Percentiles rank a stretch among this genome's conserved stretches.
These are phyloP conservation scores for Scophthalmus maximus DNA, from an alignment of 2,113 vertebrate genomes.

Conservation along the genomic window DNA sequence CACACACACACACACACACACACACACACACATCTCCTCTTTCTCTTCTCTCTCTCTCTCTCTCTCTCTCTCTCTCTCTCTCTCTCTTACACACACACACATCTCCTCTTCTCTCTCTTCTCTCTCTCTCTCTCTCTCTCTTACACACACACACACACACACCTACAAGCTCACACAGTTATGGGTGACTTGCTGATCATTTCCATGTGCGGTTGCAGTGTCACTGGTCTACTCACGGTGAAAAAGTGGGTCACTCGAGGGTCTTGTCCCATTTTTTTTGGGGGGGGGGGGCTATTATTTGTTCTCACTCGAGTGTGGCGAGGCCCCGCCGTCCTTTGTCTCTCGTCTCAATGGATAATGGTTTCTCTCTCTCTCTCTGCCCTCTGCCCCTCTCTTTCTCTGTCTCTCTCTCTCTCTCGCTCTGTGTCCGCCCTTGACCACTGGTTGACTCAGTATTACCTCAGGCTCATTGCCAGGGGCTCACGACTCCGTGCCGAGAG, in stretches of 20 bases:
- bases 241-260: constrained; percentile 67
- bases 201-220: constrained; percentile 20
- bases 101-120: too few relatives aligned
- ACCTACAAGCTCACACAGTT: constrained; percentile 40
- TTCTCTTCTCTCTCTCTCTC: not conserved
- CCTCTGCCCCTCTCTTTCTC: not conserved
- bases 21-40: too few relatives aligned
- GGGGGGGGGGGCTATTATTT: constrained; percentile 64
- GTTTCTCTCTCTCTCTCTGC: constrained; percentile 5
- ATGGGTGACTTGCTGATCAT: constrained; percentile 44
- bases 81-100: too few relatives aligned
- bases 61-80: not conserved
- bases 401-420: not conserved
- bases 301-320: constrained; percentile 63
- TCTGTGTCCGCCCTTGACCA: constrained; percentile 54
- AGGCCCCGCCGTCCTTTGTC: constrained; percentile 57
- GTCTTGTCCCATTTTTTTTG: constrained; percentile 49
- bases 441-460: constrained; percentile 57
- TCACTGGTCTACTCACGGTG: constrained; percentile 36
- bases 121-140: too few relatives aligned
- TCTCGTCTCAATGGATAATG: constrained; percentile 60
- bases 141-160: constrained; percentile 14
- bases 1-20: constrained; percentile 16
- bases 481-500: constrained; percentile 37
- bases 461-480: constrained; percentile 58